Percentiles rank a stretch among this genome's conserved stretches.
phyloP scores from a whole-genome alignment of 2,888 invertebrate species.

The Lithophane semibrunnea region DNA sequence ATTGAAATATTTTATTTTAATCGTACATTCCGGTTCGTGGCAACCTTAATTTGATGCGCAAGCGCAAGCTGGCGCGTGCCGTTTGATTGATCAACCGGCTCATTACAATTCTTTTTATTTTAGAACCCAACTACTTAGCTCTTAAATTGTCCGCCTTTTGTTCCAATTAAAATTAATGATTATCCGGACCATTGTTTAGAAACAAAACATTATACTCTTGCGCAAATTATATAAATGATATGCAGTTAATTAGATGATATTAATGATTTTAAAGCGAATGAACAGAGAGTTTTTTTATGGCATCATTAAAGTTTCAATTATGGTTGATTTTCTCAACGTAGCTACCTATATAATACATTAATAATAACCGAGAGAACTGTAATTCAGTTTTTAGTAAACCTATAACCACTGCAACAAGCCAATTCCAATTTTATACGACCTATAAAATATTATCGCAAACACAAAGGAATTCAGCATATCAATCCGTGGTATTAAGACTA shows the following conservation, averaged over 20 bases:
- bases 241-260: conserved; percentile 50
- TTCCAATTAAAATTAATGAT: conserved; percentile 75
- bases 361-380: conserved; percentile 12
- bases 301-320: conserved; percentile 34
- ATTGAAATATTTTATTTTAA: conserved; percentile 29
- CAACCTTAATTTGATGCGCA: conserved; percentile 63
- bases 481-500: conserved; percentile 60
- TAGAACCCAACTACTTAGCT: conserved; percentile 56
- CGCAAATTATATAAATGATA: conserved; percentile 59
- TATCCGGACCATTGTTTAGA: conserved; percentile 65
- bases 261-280: conserved; percentile 38
- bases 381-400: not conserved
- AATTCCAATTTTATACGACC: conserved; percentile 39
- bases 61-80: conserved; percentile 79
- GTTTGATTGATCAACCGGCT: conserved; percentile 78
- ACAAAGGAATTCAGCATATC: conserved; percentile 68
- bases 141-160: conserved; percentile 71
- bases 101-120: conserved; percentile 76
- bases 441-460: conserved; percentile 48
- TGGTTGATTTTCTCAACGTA: not conserved
- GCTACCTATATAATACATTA: not conserved
- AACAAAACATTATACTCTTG: conserved; percentile 53
- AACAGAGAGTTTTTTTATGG: conserved; percentile 9
- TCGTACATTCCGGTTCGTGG: conserved; percentile 38
- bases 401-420: not conserved